Conservation (phyloP, 2,888 invertebrate species). For the Rhingia rostrata region DNA sequence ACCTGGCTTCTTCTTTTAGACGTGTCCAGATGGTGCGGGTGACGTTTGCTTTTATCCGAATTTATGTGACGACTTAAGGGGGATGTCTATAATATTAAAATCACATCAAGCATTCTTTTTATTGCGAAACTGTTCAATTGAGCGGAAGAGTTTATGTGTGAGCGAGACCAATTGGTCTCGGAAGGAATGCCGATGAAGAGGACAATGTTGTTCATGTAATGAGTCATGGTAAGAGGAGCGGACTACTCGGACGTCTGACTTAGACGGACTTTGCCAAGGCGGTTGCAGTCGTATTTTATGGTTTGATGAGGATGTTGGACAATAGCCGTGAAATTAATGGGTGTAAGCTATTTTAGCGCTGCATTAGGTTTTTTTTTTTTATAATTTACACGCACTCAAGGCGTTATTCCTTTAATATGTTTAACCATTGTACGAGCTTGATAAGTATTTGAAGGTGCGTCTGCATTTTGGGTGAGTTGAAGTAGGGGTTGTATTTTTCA, state of each 20-base stretch:
- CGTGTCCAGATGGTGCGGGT: slow-evolving; percentile 45
- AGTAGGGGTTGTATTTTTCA: too few relatives aligned
- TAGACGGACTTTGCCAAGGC: not conserved
- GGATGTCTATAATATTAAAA: slow-evolving; percentile 17
- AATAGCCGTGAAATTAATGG: slow-evolving; percentile 6
- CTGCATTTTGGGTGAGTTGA: too few relatives aligned
- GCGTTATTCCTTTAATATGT: too few relatives aligned
- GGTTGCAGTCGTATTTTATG: slow-evolving; percentile 19
- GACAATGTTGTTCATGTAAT: not conserved
- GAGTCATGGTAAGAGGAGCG: not conserved
- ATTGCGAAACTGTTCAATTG: slow-evolving; percentile 52
- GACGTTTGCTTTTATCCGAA: slow-evolving; percentile 20
- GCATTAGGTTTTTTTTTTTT: not conserved
- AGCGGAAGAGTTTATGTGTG: slow-evolving; percentile 25
- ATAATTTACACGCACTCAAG: too few relatives aligned
- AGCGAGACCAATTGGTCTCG: not conserved
- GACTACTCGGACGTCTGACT: not conserved
- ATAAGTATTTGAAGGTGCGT: too few relatives aligned
- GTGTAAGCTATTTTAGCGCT: not conserved
- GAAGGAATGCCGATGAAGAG: not conserved
- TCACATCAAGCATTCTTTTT: slow-evolving; percentile 37
- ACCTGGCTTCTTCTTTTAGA: slow-evolving; percentile 33
- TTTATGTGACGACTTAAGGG: not conserved
- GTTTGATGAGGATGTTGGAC: slow-evolving; percentile 6
- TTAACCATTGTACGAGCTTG: too few relatives aligned